These are phyloP conservation scores for Eubasilissa regina DNA, from an alignment of 1,140 invertebrate genomes.

Conservation along the genomic window DNA sequence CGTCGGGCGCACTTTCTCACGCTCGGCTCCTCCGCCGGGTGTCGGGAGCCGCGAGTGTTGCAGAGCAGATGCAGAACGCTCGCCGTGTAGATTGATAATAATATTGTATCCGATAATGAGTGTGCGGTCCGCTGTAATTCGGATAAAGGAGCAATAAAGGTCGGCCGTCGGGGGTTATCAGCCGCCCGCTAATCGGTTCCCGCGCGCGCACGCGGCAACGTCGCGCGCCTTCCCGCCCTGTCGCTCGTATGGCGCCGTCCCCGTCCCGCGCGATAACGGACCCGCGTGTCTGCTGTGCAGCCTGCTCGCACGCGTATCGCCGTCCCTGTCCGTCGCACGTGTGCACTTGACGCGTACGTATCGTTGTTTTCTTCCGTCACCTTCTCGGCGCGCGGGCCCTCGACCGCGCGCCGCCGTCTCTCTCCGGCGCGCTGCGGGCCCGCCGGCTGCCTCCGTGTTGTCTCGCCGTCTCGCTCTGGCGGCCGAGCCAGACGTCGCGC, in stretches of 20 bases:
- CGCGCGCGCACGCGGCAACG: conserved; percentile 19
- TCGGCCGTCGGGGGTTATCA: conserved; percentile 24
- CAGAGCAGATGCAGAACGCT: too few species aligned
- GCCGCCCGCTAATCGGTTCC: conserved; percentile 11
- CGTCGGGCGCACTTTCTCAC: too few species aligned
- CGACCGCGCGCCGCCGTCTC: not conserved
- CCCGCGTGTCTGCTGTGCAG: not conserved
- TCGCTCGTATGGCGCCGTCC: not conserved
- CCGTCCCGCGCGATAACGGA: conserved; percentile 22
- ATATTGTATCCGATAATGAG: too few species aligned
- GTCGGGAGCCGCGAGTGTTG: too few species aligned
- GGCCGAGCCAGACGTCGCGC: not conserved
- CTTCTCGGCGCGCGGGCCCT: not conserved
- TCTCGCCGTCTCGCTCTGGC: conserved; percentile 29
- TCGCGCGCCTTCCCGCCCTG: not conserved
- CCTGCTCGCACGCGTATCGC: not conserved
- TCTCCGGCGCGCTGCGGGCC: not conserved
- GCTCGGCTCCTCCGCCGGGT: too few species aligned
- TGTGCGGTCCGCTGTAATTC: not conserved
- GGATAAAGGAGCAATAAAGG: conserved; percentile 22
- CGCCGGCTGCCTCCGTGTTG: conserved; percentile 23
- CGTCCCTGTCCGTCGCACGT: conserved; percentile 31
- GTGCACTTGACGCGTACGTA: not conserved
- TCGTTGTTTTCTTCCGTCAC: conserved; percentile 9
- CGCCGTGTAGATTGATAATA: too few species aligned